phyloP scores from a whole-genome alignment of 2,113 vertebrate genomes.

The Orycteropus afer region DNA sequence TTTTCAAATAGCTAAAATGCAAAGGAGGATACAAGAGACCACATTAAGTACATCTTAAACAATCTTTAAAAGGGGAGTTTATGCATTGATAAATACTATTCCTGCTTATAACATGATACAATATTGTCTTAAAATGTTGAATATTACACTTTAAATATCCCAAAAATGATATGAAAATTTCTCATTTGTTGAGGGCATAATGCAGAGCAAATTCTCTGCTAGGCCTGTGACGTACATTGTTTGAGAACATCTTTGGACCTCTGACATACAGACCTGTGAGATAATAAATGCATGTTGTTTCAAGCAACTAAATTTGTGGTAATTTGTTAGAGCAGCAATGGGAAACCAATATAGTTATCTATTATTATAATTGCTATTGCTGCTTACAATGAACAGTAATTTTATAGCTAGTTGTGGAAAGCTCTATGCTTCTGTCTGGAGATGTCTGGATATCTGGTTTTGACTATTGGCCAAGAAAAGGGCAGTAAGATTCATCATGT shows the following conservation, averaged over 20 bases:
- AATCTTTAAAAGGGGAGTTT: not conserved
- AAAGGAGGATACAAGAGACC: not conserved
- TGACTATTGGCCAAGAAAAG: not conserved
- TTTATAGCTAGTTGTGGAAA: not conserved
- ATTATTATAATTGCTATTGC: not conserved
- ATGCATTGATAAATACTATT: not conserved
- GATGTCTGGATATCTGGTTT: not conserved
- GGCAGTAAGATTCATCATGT: not conserved
- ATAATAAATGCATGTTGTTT: not conserved
- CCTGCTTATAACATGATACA: not conserved
- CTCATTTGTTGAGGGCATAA: not conserved
- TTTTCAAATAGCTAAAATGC: conserved; percentile 1
- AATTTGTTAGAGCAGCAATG: not conserved
- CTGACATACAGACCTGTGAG: not conserved
- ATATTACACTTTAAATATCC: not conserved
- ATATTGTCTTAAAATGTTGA: not conserved
- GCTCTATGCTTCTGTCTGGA: not conserved
- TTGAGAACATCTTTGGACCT: not conserved
- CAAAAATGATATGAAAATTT: not conserved
- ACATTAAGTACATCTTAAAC: not conserved
- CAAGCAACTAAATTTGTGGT: not conserved
- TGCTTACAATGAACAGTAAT: not conserved
- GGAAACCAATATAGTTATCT: not conserved
- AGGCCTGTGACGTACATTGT: not conserved
- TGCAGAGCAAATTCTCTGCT: not conserved